Percentiles rank a stretch among this genome's conserved stretches.
Conservation (phyloP, 2,113 vertebrate species). For the Crotalus horridus region DNA sequence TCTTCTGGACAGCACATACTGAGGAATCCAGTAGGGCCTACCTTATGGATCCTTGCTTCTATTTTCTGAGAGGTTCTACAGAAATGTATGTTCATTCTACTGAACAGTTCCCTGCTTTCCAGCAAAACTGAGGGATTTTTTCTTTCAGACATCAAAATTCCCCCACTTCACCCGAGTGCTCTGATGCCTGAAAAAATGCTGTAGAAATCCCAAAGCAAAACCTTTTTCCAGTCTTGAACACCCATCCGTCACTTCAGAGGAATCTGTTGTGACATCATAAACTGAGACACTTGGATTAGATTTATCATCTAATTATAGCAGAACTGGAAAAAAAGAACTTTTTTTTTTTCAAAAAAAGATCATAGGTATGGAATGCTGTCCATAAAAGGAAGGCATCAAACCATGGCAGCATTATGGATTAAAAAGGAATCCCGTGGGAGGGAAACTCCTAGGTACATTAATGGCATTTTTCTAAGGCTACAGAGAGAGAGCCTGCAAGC, state of each 20-base stretch:
- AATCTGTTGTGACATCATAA: constrained; percentile 11
- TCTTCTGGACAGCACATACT: not conserved
- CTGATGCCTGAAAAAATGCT: not conserved
- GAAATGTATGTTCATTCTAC: not conserved
- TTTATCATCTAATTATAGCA: constrained; percentile 35
- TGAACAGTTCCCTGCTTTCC: not conserved
- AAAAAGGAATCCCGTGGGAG: constrained; percentile 11
- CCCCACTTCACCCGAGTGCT: rapidly evolving
- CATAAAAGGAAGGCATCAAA: constrained; percentile 28
- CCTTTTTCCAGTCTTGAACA: not conserved
- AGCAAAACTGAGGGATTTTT: not conserved
- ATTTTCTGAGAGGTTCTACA: not conserved
- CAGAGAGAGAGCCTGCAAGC: not conserved
- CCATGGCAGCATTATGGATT: not conserved
- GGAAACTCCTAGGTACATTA: not conserved
- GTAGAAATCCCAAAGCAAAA: not conserved
- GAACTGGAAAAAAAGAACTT: not conserved
- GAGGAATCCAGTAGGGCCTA: not conserved
- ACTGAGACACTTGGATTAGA: constrained; percentile 4
- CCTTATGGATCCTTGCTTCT: not conserved
- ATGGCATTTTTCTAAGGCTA: not conserved
- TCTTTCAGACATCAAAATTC: not conserved
- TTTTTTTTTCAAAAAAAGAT: not conserved
- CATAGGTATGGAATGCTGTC: constrained; percentile 26
- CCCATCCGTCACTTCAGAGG: not conserved